Evolutionary conservation across 2,113 vertebrate genomes (phyloP).

Genomic region (Pterocles gutturalis): DNA sequence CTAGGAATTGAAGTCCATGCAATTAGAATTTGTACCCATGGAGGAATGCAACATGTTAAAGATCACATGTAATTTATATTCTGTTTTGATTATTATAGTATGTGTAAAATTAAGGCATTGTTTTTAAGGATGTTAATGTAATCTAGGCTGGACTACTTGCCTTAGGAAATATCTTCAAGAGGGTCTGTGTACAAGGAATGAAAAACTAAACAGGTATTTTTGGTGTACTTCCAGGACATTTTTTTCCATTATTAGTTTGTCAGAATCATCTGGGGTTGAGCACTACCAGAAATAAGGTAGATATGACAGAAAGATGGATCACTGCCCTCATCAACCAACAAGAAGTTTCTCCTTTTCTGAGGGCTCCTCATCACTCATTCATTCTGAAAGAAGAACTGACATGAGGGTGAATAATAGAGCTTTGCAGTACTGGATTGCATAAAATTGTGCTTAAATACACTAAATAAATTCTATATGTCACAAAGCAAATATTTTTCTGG

Average conservation of each 20-base stretch:
- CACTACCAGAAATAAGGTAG: not conserved
- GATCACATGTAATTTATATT: not conserved
- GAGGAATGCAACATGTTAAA: not conserved
- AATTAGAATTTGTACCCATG: not conserved
- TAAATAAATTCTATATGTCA: not conserved
- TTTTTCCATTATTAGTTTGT: not conserved
- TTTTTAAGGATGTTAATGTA: not conserved
- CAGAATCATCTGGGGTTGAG: not conserved
- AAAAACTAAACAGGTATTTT: not conserved
- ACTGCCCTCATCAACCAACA: not conserved
- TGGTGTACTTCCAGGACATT: not conserved
- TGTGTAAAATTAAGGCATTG: not conserved
- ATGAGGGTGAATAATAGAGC: not conserved
- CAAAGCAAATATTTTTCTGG: not conserved
- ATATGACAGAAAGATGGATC: conserved; percentile 45
- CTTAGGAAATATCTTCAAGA: not conserved
- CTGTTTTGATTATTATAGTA: not conserved
- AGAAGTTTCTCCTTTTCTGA: not conserved
- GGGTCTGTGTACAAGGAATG: not conserved
- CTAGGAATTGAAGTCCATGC: not conserved
- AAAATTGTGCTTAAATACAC: not conserved
- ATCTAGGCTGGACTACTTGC: not conserved
- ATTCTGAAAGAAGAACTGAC: not conserved
- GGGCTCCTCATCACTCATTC: conserved; percentile 1
- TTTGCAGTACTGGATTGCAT: not conserved